Evolutionary conservation across 2,113 vertebrate species (phyloP), one percentile per base, ranked within the genome.

Genomic region (Anser brachyrhynchus): DNA sequence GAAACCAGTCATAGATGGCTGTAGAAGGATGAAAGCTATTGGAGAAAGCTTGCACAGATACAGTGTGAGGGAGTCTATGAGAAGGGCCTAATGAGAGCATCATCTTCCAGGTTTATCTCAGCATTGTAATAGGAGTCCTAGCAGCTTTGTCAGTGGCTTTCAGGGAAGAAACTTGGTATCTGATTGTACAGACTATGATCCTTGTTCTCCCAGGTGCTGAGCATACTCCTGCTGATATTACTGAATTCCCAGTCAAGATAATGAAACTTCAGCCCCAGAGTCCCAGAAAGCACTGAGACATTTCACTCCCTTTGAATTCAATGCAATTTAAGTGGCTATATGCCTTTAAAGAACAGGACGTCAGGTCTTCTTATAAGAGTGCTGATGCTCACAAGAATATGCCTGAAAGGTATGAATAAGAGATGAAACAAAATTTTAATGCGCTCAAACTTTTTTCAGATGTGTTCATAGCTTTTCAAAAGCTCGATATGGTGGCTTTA

Each of bases 211-310:
- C 71, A 51, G 79, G 71, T 74, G 87, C 78, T 88, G 39, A 84
- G 64, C 25, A 26, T 20, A 12, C 39, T 90, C 43, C 73, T 87
- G 66, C 59, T 78, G 49, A 49, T 89, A 84, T n/a, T 67, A 67
- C 54, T 87, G 39, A 87, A 84, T 91, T 92, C 74, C 84, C 91
- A 93, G 1, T 70, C 70, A 89, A 92, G 80, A 70, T 69, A 88
- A 39, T 18, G 43, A 78, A 55, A n/a, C 49, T 65, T 84, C 52
- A 6, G 18, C 52, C 73, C 46, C 44, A 23, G 49, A 72, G 75
- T 35, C 80, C 67, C 81, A 66, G 84, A 57, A 66, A 79, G 59
- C 78, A 76, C 1, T 0, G 16, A 85, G 81, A 62, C 93, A 44
- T 77, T 85, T 93, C 64, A 20, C 44, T 66, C 26, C 51, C 46